Evolutionary conservation across 2,888 invertebrate genomes (phyloP), one percentile per base, ranked within the genome.

Genomic region (Automeris io): DNA sequence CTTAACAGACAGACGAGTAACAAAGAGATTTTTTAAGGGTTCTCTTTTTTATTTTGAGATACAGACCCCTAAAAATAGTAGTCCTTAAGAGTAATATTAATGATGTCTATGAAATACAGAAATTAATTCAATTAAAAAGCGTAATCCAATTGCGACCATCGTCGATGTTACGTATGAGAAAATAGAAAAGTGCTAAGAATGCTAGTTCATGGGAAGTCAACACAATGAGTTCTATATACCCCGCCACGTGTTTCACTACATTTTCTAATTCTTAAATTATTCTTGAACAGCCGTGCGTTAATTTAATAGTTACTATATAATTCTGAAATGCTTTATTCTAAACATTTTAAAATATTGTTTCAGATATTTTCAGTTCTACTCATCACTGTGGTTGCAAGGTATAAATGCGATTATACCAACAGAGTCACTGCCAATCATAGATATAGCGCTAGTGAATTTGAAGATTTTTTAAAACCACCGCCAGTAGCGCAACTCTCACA

Each of bases 111-210:
- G n/a, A n/a, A n/a, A n/a, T n/a, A n/a, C n/a, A n/a, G n/a, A n/a
- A n/a, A n/a, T n/a, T n/a, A n/a, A n/a, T n/a, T n/a, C n/a, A n/a
- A n/a, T 18, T 35, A 9, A 16, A 9, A 12, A 18, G 6, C 5
- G n/a, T 7, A 19, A 18, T 25, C 18, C 12, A 9, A 18, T 5
- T 13, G 12, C 13, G 7, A 19, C 9, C n/a, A 11, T 18, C 63
- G 70, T 76, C 65, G 66, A 65, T 56, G 56, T 56, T 57, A 61
- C 62, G 65, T 72, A 81, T 79, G 81, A 74, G 82, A 83, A 83
- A 83, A 85, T 82, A 85, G 85, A 85, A 83, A 85, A 77, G 79
- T 75, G 61, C 55, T 75, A 79, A 79, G 81, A 82, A 83, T 79
- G 63, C 70, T 57, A 61, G 59, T 46, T 64, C 78, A 81, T 85